Evolutionary conservation across 2,797 vertebrate species (phyloP).

Genomic region (Remorina albescens): DNA sequence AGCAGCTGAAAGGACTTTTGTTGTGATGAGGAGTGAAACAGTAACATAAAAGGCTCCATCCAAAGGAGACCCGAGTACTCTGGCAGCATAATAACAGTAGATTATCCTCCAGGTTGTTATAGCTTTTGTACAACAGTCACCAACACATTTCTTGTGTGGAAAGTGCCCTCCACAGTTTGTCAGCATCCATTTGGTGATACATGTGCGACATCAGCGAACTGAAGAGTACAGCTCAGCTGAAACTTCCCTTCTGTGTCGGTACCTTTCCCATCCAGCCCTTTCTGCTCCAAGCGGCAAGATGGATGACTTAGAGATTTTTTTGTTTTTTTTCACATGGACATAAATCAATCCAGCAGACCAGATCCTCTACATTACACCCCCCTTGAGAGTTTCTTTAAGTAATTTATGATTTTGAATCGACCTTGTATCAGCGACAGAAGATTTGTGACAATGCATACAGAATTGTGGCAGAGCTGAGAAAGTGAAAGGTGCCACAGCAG

Average conservation of each 20-base stretch:
- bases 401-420: constrained; percentile 36
- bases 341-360: constrained; percentile 25
- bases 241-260: neutral
- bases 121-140: constrained; percentile 15
- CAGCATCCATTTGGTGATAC: constrained; percentile 22
- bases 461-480: constrained; percentile 1
- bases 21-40: constrained; percentile 11
- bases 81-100: constrained; percentile 10
- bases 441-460: constrained; percentile 17
- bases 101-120: constrained; percentile 3
- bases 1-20: constrained; percentile 4
- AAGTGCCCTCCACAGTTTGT: constrained; percentile 20
- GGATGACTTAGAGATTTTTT: constrained; percentile 9
- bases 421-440: neutral
- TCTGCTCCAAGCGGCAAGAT: constrained; percentile 27
- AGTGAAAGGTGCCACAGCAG: constrained; percentile 6
- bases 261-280: constrained; percentile 9
- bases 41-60: neutral
- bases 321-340: constrained; percentile 34
- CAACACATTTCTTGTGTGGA: neutral
- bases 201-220: constrained; percentile 1
- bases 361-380: constrained; percentile 11
- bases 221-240: constrained; percentile 13
- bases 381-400: constrained; percentile 24
- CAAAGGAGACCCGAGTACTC: constrained; percentile 1